These are phyloP conservation scores for Ammodytes dubius DNA, from an alignment of 2,113 vertebrate genomes.

Conservation along the genomic window DNA sequence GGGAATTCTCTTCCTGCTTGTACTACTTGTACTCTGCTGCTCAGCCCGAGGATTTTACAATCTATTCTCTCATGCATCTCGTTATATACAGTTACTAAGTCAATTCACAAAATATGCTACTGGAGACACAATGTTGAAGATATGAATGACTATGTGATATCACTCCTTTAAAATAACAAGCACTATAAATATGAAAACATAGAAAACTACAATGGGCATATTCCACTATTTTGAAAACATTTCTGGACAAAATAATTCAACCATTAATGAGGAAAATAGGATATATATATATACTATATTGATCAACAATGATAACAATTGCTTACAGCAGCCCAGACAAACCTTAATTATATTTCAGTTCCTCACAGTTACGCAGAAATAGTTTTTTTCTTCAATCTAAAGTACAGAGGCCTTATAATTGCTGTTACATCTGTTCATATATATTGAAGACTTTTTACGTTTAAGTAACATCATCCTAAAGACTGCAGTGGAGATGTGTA, in stretches of 20 bases:
- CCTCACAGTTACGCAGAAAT: background rate
- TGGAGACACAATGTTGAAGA: constrained; percentile 2
- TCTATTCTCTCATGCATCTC: constrained; percentile 40
- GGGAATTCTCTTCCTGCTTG: constrained; percentile 48
- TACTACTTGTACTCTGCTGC: constrained; percentile 28
- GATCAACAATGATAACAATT: background rate
- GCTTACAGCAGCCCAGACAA: background rate
- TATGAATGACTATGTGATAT: background rate
- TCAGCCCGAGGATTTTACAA: constrained; percentile 44
- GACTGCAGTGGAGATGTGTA: background rate
- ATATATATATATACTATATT: too few relatives aligned
- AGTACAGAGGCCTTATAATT: background rate
- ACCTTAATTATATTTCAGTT: background rate
- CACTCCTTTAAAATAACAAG: too few relatives aligned
- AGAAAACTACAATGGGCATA: too few relatives aligned
- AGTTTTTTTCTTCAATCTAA: background rate
- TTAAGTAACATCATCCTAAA: background rate
- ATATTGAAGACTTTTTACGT: background rate
- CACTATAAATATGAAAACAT: too few relatives aligned
- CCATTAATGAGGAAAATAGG: too few relatives aligned
- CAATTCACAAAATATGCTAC: constrained; percentile 26
- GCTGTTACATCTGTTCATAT: background rate
- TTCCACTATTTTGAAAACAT: too few relatives aligned
- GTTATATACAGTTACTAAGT: constrained; percentile 25
- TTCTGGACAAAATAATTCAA: too few relatives aligned